Conservation (phyloP, 2,888 invertebrate species). For the Chrysolina haemoptera region DNA sequence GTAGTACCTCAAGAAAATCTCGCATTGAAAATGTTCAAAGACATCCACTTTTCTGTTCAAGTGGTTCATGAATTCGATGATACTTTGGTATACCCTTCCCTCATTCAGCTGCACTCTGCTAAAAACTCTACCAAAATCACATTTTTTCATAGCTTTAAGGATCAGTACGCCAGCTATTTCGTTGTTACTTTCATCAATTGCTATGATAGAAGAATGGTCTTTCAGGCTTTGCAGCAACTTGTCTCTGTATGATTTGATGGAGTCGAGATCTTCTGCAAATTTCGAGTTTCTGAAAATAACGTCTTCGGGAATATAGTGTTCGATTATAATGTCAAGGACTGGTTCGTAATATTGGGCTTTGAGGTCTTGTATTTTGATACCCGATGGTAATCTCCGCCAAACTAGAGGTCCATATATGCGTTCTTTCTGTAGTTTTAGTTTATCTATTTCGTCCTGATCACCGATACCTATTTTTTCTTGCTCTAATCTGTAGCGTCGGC, state of each 20-base stretch:
- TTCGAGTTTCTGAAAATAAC: conserved; percentile 63
- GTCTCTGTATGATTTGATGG: conserved; percentile 60
- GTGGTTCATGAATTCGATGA: conserved; percentile 58
- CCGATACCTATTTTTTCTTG: conserved; percentile 60
- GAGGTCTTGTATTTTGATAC: conserved; percentile 64
- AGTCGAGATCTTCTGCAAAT: conserved; percentile 60
- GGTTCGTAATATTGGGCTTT: conserved; percentile 59
- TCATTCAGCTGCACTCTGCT: conserved; percentile 61
- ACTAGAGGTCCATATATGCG: conserved; percentile 62
- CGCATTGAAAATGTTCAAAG: conserved; percentile 61
- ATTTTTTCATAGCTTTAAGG: conserved; percentile 60
- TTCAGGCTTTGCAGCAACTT: conserved; percentile 59
- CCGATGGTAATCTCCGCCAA: conserved; percentile 61
- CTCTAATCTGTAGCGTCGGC: conserved; percentile 62
- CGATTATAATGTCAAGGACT: conserved; percentile 60
- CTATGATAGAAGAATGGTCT: conserved; percentile 63
- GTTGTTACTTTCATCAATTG: conserved; percentile 57
- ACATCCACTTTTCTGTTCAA: conserved; percentile 64
- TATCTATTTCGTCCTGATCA: conserved; percentile 64
- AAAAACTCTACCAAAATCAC: conserved; percentile 63
- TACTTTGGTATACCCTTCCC: conserved; percentile 63
- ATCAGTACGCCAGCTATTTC: conserved; percentile 63
- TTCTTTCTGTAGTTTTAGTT: conserved; percentile 56
- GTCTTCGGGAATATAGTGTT: conserved; percentile 60
- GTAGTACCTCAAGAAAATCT: conserved; percentile 62